Evolutionary conservation across 92 coral and sea anemone genomes (phyloP), one percentile per base, ranked within the genome.

Genomic region (Palythoa grandiflora): DNA sequence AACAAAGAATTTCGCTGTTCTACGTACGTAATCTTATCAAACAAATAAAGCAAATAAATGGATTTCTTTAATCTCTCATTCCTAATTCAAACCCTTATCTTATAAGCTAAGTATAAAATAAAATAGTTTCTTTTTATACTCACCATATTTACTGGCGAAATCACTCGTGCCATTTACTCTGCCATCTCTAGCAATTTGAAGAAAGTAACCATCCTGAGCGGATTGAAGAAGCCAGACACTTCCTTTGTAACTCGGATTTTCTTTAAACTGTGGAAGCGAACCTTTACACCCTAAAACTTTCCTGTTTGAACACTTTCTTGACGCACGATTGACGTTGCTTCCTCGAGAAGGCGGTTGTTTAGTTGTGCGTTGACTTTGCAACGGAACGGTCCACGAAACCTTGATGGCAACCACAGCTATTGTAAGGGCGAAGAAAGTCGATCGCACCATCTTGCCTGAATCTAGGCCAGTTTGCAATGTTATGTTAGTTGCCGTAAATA

Each of bases 361-460:
- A 53, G 11, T 9, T 17, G 63, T 57, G 85, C 85, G 85, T 39
- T 65, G 85, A 17, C 73, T 50, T 7, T 38, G 70, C 37, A 80
- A 12, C 21, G 85, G 75, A 8, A 60, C 44, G 2, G 60, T 51
- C 86, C 86, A 48, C 21, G 86, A 68, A 35, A 65, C 14, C 21
- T 68, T 63, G 61, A 81, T 15, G 7, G 54, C 44, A 3, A 78
- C 70, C 73, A 81, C 38, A 44, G 57, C 68, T 44, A 81, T 16
- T 20, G 39, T 44, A 9, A 81, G 44, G 75, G 39, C 60, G 63
- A 47, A 68, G 57, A 81, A 52, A 65, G 28, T 48, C 14, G 61
- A 68, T 21, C 86, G 75, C 76, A 81, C 75, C 86, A 81, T 81
- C 75, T 68, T 81, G 86, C 6, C 19, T 54, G 61, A 66, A 71